A percentile compares a stretch with the other conserved stretches of the same genome.
Conservation (phyloP, 2,797 vertebrate species). For the Pangasius mekongensis region DNA sequence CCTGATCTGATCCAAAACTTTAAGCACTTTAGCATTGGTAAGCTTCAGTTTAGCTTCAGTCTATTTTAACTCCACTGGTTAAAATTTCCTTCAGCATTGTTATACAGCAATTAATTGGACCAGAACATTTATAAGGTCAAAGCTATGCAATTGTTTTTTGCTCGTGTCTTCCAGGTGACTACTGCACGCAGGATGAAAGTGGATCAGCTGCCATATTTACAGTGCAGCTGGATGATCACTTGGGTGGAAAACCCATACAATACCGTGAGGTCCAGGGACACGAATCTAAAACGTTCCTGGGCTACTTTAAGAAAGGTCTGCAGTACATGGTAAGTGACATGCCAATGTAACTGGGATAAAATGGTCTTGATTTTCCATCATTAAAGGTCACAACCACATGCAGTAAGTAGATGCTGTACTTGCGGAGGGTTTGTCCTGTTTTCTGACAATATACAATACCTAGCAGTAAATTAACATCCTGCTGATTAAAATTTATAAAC, state of each 20-base stretch:
- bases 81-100: not conserved
- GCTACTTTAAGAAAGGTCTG: slow-evolving; percentile 95
- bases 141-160: not conserved
- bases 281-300: slow-evolving; percentile 89
- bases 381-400: not conserved
- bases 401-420: not conserved
- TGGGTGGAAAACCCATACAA: slow-evolving; percentile 91
- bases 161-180: slow-evolving; percentile 77
- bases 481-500: not conserved
- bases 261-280: slow-evolving; percentile 92
- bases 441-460: not conserved
- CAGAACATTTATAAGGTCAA: not conserved
- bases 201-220: slow-evolving; percentile 96
- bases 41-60: no score
- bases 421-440: not conserved
- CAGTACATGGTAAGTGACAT: slow-evolving; percentile 87
- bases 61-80: not conserved
- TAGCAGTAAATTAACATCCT: not conserved
- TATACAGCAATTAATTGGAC: not conserved
- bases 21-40: not conserved
- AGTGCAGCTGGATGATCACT: slow-evolving; percentile 93
- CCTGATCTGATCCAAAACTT: not conserved
- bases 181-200: slow-evolving; percentile 92
- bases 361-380: not conserved
- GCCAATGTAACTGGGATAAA: no score